Evolutionary conservation across 1,140 invertebrate genomes (phyloP).

Genomic region (Macrobrachium nipponense): DNA sequence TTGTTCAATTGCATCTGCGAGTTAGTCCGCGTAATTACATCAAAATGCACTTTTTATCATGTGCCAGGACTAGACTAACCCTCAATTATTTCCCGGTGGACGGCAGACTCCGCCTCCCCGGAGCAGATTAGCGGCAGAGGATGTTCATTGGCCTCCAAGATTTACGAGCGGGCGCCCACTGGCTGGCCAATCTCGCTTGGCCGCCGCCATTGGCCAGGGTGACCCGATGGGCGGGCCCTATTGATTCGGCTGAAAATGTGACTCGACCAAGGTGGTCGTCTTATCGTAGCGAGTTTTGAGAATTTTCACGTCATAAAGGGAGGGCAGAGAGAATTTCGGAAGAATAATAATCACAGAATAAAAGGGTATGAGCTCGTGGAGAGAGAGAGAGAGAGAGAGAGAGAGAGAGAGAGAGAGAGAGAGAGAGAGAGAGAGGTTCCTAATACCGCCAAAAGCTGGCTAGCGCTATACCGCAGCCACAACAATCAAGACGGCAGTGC

Average conservation of each 20-base stretch:
- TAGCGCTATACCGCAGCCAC: no score
- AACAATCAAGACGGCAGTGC: neutral
- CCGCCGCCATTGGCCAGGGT: neutral
- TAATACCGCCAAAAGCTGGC: neutral
- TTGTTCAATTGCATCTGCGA: constrained; percentile 34
- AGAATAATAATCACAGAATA: neutral
- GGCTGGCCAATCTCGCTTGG: neutral
- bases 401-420: neutral
- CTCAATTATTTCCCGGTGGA: constrained; percentile 29
- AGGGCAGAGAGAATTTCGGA: no score
- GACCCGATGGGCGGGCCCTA: constrained; percentile 14
- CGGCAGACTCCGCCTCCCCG: constrained; percentile 2
- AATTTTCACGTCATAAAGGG: constrained; percentile 36
- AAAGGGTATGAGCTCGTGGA: neutral
- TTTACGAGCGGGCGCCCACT: constrained; percentile 4
- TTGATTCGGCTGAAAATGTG: constrained; percentile 27
- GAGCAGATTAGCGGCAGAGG: constrained; percentile 17
- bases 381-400: neutral
- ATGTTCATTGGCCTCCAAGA: constrained; percentile 35
- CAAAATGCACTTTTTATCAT: constrained; percentile 50
- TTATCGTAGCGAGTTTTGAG: constrained; percentile 41
- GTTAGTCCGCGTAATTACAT: constrained; percentile 35
- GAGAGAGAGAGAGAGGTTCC: neutral
- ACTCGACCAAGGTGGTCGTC: constrained; percentile 30
- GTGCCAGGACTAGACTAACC: constrained; percentile 24